Evolutionary conservation across 2,888 invertebrate genomes (phyloP), one percentile per base, ranked within the genome.

Genomic region (Pyrrhia umbra): DNA sequence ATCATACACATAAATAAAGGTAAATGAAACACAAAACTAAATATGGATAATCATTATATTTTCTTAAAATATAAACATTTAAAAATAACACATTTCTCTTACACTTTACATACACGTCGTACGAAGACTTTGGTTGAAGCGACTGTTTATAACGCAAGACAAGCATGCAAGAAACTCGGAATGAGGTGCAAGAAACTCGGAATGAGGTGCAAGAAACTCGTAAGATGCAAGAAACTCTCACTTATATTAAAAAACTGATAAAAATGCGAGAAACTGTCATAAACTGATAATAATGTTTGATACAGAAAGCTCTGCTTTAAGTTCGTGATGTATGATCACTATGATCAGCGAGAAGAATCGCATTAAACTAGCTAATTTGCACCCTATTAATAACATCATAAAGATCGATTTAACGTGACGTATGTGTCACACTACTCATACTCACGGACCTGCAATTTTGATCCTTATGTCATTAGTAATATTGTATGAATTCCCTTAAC

Each of bases 31-130:
- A 50, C 43, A n/a, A 34, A 1, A 49, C 60, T 43, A 56, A 63
- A 49, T 72, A 63, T 59, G 70, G 60, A 62, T 68, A 80, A 68
- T 80, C 58, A 69, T 81, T n/a, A 75, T 77, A 81, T 71, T 81
- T 77, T 70, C 75, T 75, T 81, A 77, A 56, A 75, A 75, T 69
- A 68, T 75, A 80, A 77, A 80, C 68, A 66, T 80, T 80, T 57
- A 60, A 73, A 78, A 70, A 75, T 76, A 79, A 79, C 60, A 77
- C 47, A 34, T 57, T 79, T 64, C 42, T 54, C 68, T 71, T 77
- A 79, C 46, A 62, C 18, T 39, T 52, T 63, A 68, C 66, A 67
- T 56, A 59, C 47, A 55, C 18, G 21, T 30, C 39, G 58, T 68
- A 75, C 56, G 54, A 71, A 68, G 63, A 69, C 77, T 68, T 79